Conservation (phyloP, 1,140 invertebrate species). For the Grapholita molesta region DNA sequence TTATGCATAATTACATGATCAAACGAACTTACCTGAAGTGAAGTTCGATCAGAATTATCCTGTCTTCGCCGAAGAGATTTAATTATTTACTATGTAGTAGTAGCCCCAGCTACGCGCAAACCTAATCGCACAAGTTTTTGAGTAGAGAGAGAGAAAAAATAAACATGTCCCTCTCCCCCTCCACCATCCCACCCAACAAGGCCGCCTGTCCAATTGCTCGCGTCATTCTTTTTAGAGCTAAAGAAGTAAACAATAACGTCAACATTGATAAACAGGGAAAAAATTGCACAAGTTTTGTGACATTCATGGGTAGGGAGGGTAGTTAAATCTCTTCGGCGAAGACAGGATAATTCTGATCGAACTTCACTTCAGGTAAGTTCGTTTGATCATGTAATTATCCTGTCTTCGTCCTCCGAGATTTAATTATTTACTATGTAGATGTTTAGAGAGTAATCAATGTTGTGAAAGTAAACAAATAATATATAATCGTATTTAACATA, state of each 20-base stretch:
- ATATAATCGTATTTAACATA: not conserved
- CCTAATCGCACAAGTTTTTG: no score
- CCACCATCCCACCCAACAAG: no score
- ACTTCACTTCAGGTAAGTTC: slow-evolving; percentile 22
- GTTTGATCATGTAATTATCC: slow-evolving; percentile 19
- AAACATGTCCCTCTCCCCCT: no score
- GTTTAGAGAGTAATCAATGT: slow-evolving; percentile 15
- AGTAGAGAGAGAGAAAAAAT: no score
- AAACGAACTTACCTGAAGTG: slow-evolving; percentile 22
- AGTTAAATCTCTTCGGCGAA: slow-evolving; percentile 8
- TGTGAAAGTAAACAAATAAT: not conserved
- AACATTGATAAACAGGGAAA: no score
- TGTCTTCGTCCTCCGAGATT: slow-evolving; percentile 10
- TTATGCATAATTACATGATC: slow-evolving; percentile 18
- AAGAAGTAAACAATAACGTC: no score
- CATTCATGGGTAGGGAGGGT: not conserved
- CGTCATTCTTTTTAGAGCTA: not conserved
- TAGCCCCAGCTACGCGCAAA: no score
- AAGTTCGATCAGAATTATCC: slow-evolving; percentile 19
- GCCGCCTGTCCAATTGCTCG: no score
- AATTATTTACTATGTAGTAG: not conserved
- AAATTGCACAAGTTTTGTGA: no score
- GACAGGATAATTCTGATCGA: slow-evolving; percentile 16
- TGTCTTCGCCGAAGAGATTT: slow-evolving; percentile 5
- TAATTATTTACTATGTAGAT: slow-evolving; percentile 13